phyloP scores from a whole-genome alignment of 2,797 vertebrate genomes.

The Chelon labrosus region DNA sequence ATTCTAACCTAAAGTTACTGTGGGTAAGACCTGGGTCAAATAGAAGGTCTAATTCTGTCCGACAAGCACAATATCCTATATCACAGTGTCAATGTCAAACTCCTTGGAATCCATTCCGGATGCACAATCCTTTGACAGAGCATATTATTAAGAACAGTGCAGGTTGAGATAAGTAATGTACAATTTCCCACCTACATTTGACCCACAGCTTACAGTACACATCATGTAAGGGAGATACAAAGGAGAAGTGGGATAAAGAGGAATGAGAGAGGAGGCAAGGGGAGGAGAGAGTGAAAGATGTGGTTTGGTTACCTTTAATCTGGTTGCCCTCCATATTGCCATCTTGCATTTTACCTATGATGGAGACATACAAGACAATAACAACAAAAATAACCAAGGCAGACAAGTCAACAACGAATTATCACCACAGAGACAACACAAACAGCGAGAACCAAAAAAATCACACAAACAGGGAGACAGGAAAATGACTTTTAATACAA shows the following conservation, averaged over 20 bases:
- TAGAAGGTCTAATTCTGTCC: not conserved
- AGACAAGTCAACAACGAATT: conserved; percentile 87
- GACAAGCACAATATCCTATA: not conserved
- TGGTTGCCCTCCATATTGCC: conserved; percentile 99
- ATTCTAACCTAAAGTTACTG: conserved; percentile 55
- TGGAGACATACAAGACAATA: conserved; percentile 97
- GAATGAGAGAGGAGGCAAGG: not conserved
- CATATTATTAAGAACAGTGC: conserved; percentile 12
- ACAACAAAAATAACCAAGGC: conserved; percentile 90
- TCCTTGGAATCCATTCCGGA: conserved; percentile 13
- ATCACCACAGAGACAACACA: conserved; percentile 88
- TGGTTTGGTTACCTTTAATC: conserved; percentile 98
- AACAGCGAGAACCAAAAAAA: conserved; percentile 83
- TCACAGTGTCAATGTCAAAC: not conserved
- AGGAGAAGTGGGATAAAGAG: conserved; percentile 4
- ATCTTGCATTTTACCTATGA: conserved; percentile 99
- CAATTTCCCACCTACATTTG: conserved; percentile 53
- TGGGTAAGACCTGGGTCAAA: conserved; percentile 68
- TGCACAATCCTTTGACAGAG: conserved; percentile 9
- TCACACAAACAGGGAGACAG: conserved; percentile 83
- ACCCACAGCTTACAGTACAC: conserved; percentile 65
- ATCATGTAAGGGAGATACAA: conserved; percentile 23
- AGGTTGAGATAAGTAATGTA: conserved; percentile 10
- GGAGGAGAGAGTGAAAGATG: conserved; percentile 75
- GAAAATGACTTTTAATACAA: conserved; percentile 86